Percentiles rank a stretch among this genome's conserved stretches.
Evolutionary conservation across 2,113 vertebrate genomes (phyloP).

Genomic region (Charina bottae): DNA sequence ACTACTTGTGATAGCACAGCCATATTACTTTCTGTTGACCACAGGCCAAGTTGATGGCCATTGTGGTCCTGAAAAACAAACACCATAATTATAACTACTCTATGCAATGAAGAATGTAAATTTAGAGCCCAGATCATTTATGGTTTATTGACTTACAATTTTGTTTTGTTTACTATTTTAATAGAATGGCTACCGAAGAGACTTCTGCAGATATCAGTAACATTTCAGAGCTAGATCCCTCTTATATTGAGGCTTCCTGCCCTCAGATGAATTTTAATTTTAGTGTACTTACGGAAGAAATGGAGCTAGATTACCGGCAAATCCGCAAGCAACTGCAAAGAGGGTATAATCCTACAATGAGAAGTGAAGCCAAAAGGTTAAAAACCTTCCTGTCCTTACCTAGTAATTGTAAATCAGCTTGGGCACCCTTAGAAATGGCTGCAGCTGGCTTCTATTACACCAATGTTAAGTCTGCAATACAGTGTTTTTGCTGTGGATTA

Average conservation of each 20-base stretch:
- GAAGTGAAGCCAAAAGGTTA: conserved; percentile 38
- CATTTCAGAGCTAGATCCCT: conserved; percentile 34
- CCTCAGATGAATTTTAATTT: not conserved
- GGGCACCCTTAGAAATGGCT: conserved; percentile 45
- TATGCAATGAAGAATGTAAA: not conserved
- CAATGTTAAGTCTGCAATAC: not conserved
- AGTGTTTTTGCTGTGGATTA: conserved; percentile 51
- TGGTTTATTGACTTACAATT: not conserved
- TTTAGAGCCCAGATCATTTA: not conserved
- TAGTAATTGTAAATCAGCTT: not conserved
- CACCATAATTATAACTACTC: not conserved
- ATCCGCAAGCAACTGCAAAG: conserved; percentile 13
- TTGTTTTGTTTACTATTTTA: not conserved
- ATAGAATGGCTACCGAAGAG: conserved; percentile 8
- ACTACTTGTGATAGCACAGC: not conserved
- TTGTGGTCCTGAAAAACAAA: not conserved
- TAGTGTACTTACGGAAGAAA: not conserved
- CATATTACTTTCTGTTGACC: not conserved
- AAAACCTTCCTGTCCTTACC: conserved; percentile 31
- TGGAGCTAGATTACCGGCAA: conserved; percentile 26
- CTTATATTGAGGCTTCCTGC: not conserved
- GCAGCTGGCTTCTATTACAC: conserved; percentile 43
- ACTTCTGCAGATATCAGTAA: not conserved
- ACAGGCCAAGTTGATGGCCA: not conserved
- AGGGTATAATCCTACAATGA: conserved; percentile 37